Percentiles rank a stretch among this genome's conserved stretches.
Conservation (phyloP, 2,113 vertebrate species). For the Oncorhynchus nerka region DNA sequence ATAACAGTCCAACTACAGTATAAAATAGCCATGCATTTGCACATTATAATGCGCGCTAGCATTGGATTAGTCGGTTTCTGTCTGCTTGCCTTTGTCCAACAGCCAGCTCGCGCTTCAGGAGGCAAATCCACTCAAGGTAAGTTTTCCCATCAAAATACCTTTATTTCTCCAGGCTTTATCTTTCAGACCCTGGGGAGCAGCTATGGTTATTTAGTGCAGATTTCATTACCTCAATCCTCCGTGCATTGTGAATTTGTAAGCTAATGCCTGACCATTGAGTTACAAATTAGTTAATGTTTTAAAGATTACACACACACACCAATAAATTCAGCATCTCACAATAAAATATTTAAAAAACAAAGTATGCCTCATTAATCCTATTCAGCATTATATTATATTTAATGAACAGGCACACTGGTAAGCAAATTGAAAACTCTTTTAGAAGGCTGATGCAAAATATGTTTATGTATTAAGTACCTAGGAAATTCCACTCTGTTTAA, state of each 20-base stretch:
- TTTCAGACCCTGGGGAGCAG: neutral
- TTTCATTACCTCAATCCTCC: neutral
- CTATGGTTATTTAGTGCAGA: neutral
- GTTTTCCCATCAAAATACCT: constrained; percentile 56
- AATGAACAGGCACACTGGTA: neutral
- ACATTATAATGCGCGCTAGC: constrained; percentile 79
- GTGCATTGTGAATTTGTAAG: neutral
- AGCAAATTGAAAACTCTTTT: neutral
- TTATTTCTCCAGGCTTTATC: neutral
- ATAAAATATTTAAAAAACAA: no score
- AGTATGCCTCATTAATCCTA: no score
- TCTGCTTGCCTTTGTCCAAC: constrained; percentile 85
- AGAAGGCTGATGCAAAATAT: no score
- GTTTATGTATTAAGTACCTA: neutral
- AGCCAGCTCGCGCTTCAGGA: constrained; percentile 78
- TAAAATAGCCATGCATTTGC: constrained; percentile 68
- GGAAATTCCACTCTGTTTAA: neutral
- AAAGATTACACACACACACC: neutral
- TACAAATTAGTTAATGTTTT: neutral
- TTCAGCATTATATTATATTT: neutral
- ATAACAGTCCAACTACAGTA: constrained; percentile 39
- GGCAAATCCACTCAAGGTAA: constrained; percentile 90
- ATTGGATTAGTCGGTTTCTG: constrained; percentile 84
- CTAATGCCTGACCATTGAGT: neutral
- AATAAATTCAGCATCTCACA: no score